Percentiles rank a stretch among this genome's conserved stretches.
Conservation (phyloP, 2,888 invertebrate species). For the Acronicta alni region DNA sequence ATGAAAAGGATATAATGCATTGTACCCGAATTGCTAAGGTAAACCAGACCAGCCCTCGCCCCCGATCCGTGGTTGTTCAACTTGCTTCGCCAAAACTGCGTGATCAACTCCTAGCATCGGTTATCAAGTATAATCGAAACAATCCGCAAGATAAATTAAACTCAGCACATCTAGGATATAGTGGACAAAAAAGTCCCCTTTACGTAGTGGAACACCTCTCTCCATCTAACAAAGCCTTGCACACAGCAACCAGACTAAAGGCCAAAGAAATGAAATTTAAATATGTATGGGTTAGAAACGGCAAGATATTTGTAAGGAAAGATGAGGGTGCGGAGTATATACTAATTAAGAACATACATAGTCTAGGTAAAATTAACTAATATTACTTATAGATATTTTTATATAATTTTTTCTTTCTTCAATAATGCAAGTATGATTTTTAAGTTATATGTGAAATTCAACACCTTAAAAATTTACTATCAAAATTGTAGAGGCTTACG, state of each 20-base stretch:
- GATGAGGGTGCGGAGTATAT: slow-evolving; percentile 6
- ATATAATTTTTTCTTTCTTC: not conserved
- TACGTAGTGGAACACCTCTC: slow-evolving; percentile 9
- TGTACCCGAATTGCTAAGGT: no score
- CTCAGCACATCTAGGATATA: not conserved
- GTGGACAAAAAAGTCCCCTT: not conserved
- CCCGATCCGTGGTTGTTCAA: no score
- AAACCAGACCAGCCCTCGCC: no score
- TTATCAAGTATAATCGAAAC: no score
- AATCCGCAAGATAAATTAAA: not conserved
- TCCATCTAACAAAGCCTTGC: slow-evolving; percentile 6
- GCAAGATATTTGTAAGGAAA: slow-evolving; percentile 12
- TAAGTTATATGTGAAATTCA: not conserved
- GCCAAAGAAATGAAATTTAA: slow-evolving; percentile 16
- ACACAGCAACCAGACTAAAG: slow-evolving; percentile 8
- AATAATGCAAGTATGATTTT: not conserved
- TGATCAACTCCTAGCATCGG: no score
- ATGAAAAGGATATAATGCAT: no score
- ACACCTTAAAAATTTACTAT: slow-evolving; percentile 2
- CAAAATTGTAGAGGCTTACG: slow-evolving; percentile 32
- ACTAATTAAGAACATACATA: slow-evolving; percentile 1
- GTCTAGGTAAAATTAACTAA: slow-evolving; percentile 5
- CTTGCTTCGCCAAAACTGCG: no score
- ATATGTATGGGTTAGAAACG: slow-evolving; percentile 19
- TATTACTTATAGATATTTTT: not conserved